These are phyloP conservation scores for Nymphalis io DNA, from an alignment of 1,140 invertebrate genomes.

Conservation along the genomic window DNA sequence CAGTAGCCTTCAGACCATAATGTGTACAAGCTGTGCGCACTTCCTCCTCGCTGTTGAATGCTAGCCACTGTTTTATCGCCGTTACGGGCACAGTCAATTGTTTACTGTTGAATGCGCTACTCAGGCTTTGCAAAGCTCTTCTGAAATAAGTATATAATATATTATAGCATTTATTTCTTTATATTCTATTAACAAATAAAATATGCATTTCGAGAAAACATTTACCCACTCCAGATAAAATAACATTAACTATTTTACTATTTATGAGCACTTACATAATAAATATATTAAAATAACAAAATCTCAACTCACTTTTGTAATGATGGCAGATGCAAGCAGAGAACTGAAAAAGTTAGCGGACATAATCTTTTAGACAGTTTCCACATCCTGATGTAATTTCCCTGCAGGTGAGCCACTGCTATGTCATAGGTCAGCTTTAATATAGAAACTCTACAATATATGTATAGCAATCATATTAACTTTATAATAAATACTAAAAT, in stretches of 20 bases:
- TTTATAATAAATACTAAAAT: slow-evolving; percentile 11
- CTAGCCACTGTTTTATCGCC: slow-evolving; percentile 56
- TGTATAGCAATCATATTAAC: not conserved
- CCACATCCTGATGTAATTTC: slow-evolving; percentile 80
- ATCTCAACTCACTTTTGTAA: slow-evolving; percentile 55
- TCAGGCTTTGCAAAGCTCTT: slow-evolving; percentile 78
- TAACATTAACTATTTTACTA: too few species aligned
- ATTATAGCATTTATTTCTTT: too few species aligned
- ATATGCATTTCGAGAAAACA: not conserved
- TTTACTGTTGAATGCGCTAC: slow-evolving; percentile 80
- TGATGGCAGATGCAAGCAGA: slow-evolving; percentile 49
- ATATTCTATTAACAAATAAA: not conserved
- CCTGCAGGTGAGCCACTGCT: slow-evolving; percentile 77
- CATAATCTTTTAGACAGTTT: slow-evolving; percentile 72
- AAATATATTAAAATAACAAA: slow-evolving; percentile 3
- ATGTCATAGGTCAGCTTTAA: slow-evolving; percentile 66
- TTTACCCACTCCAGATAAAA: too few species aligned
- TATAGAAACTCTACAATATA: slow-evolving; percentile 51
- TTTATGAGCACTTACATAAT: too few species aligned
- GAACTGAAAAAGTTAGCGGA: slow-evolving; percentile 69
- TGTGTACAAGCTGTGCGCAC: slow-evolving; percentile 45
- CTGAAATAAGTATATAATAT: slow-evolving; percentile 59
- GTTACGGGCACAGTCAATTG: slow-evolving; percentile 72
- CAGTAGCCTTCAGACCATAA: slow-evolving; percentile 52
- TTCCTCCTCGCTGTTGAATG: slow-evolving; percentile 51